Evolutionary conservation across 2,113 vertebrate genomes (phyloP).

Genomic region (Noctilio leporinus): DNA sequence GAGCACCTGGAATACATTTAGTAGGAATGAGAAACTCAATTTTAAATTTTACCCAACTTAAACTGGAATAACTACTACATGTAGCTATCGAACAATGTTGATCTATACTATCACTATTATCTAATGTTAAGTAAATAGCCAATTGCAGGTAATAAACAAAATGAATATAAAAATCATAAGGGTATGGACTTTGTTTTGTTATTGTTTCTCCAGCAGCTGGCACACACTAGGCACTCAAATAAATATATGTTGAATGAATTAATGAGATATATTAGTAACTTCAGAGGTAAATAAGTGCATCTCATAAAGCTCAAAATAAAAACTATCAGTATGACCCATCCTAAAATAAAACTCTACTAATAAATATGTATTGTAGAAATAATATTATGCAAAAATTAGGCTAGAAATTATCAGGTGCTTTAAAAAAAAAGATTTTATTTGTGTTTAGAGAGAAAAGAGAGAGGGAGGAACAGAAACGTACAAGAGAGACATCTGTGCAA

Average conservation of each 20-base stretch:
- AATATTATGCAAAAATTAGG: background rate
- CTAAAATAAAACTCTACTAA: slow-evolving; percentile 24
- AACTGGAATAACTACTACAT: background rate
- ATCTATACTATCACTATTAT: background rate
- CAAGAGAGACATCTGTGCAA: too few species aligned
- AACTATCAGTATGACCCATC: background rate
- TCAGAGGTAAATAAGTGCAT: slow-evolving; percentile 10
- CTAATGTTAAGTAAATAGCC: background rate
- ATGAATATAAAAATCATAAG: background rate
- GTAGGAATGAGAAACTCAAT: background rate
- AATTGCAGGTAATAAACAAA: background rate
- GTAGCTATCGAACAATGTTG: background rate
- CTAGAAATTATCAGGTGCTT: background rate
- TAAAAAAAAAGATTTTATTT: too few species aligned
- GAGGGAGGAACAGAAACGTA: too few species aligned
- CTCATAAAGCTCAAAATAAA: background rate
- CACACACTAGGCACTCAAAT: background rate
- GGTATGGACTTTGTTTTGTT: background rate
- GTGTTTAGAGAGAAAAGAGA: too few species aligned
- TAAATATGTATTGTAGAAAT: background rate
- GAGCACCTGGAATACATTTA: background rate
- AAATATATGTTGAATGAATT: background rate
- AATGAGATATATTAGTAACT: slow-evolving; percentile 4
- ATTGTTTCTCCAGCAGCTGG: background rate
- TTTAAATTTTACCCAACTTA: slow-evolving; percentile 20